Base-by-base conservation (phyloP, 1,140 invertebrate species). In the Stegodyphus dumicola region DNA sequence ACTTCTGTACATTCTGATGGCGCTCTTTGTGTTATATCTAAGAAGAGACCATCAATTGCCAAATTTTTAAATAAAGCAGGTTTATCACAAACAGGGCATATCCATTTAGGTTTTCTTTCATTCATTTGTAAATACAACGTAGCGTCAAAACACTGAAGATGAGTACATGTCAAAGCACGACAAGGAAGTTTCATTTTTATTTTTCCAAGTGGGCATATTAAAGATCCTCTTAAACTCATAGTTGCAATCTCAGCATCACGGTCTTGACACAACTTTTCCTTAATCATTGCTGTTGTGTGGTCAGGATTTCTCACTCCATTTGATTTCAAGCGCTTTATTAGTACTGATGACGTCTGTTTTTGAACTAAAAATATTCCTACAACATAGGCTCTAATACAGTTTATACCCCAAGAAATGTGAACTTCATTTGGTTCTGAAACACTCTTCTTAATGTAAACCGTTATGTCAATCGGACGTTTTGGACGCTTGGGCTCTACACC, bases 131-230 rank as follows among this genome's bases (percentile, higher is more conserved):
- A 92, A 91, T 95, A 99, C 60, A 97, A 92, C 5, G 94, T 95
- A 0, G 97, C 97, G 92, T 99, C 98, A 90, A 99, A 99, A 92
- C 98, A 99, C 90, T 99, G 98, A 77, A 99, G 92, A 92, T 99
- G 98, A 95, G 98, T 98, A 90, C 98, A 99, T 2, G 95, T 95
- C n/a, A 94, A 94, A 0, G 97, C 93, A 69, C 97, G 93, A 90
- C 95, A 97, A 0, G 98, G 98, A 71, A 96, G 94, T 53, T 92
- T 92, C 95, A 99, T 98, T 70, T 96, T 93, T 94, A 97, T 97
- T 92, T 98, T 98, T 67, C 97, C 97, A 60, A 99, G 91, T n/a
- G 92, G 92, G 90, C 92, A 93, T 89, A 96, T 94, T 15, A 99
- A 91, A 0, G 97, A 98, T 6, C 98, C 96, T 84, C 95, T 93